Evolutionary conservation across 2,113 vertebrate genomes (phyloP).

Genomic region (Alethe castanea): DNA sequence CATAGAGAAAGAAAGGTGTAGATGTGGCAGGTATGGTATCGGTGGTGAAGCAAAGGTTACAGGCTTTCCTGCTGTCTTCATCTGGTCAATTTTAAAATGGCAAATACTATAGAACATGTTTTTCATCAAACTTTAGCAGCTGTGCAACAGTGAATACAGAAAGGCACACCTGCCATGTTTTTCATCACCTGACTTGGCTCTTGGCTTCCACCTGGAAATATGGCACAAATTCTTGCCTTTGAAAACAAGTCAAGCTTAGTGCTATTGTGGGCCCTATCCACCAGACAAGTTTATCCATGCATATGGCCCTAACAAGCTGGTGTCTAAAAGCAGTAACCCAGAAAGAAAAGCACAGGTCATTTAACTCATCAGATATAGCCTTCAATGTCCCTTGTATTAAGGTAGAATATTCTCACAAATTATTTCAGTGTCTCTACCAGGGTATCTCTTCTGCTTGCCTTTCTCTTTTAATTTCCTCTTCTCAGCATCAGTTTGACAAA

Average conservation of each 20-base stretch:
- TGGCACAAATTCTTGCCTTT: neutral
- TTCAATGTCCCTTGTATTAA: neutral
- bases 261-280: neutral
- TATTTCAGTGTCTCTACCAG: neutral
- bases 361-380: neutral
- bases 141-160: neutral
- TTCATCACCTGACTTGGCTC: neutral
- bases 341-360: neutral
- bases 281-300: neutral
- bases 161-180: neutral
- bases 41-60: neutral
- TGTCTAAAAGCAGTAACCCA: neutral
- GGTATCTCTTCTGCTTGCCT: neutral
- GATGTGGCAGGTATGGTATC: neutral
- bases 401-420: neutral
- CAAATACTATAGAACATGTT: neutral
- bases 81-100: neutral
- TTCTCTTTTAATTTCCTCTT: slow-evolving; percentile 2
- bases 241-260: neutral
- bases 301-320: neutral
- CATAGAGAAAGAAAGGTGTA: neutral
- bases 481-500: neutral
- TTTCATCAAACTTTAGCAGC: neutral
- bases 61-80: neutral
- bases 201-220: neutral